Evolutionary conservation across 1,140 invertebrate genomes (phyloP).

Genomic region (Helicorthomorpha holstii): DNA sequence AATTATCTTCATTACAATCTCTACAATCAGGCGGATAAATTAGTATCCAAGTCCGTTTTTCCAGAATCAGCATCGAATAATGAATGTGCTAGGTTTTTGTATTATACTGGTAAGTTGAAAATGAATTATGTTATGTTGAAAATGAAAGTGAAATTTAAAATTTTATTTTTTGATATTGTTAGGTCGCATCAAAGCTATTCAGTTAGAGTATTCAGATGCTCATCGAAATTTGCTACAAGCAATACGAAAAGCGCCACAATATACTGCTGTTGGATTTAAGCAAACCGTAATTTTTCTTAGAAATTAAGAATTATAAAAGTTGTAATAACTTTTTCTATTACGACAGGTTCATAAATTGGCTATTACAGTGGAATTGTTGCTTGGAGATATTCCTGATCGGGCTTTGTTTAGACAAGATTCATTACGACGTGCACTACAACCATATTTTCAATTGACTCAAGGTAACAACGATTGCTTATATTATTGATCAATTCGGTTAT

Average conservation of each 20-base stretch:
- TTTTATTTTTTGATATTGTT: slow-evolving; percentile 8
- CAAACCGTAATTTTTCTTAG: slow-evolving; percentile 50
- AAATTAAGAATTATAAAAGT: background rate
- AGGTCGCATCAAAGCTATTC: slow-evolving; percentile 91
- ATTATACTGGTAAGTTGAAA: slow-evolving; percentile 32
- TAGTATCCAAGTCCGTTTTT: slow-evolving; percentile 90
- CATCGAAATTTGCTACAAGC: slow-evolving; percentile 86
- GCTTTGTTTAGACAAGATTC: slow-evolving; percentile 55
- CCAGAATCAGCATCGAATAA: slow-evolving; percentile 96
- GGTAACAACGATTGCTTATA: slow-evolving; percentile 21
- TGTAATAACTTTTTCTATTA: slow-evolving; percentile 1
- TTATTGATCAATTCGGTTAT: background rate
- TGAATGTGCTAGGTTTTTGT: slow-evolving; percentile 93
- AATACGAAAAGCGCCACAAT: slow-evolving; percentile 89
- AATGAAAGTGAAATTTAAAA: background rate
- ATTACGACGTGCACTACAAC: slow-evolving; percentile 66
- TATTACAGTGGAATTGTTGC: slow-evolving; percentile 83
- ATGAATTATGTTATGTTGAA: background rate
- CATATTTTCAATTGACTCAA: slow-evolving; percentile 95
- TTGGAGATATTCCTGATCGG: slow-evolving; percentile 92
- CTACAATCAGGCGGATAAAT: slow-evolving; percentile 78
- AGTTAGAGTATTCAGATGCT: slow-evolving; percentile 90
- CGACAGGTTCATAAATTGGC: slow-evolving; percentile 69
- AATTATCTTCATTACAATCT: slow-evolving; percentile 92
- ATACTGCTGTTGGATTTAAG: slow-evolving; percentile 92